Percentiles rank a stretch among this genome's conserved stretches.
Evolutionary conservation across 2,113 vertebrate species (phyloP).

Genomic region (Aramus guarauna): DNA sequence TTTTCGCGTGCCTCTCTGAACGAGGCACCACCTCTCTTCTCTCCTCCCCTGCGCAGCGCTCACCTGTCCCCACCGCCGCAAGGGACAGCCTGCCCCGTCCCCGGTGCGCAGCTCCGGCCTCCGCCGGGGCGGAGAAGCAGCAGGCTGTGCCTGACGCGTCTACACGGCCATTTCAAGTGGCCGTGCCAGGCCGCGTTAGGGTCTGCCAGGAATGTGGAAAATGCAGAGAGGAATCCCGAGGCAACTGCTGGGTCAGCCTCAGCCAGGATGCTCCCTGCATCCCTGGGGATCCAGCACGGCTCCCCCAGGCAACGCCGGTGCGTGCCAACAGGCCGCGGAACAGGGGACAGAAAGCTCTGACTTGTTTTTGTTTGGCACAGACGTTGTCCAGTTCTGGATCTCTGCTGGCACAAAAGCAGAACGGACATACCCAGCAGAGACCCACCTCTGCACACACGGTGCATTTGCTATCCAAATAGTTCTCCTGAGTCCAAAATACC

Average conservation of each 20-base stretch:
- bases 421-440: background rate
- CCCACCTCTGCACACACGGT: rapidly evolving
- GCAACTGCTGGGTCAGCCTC: background rate
- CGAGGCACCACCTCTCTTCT: background rate
- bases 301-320: background rate
- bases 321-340: rapidly evolving
- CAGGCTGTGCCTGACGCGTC: background rate
- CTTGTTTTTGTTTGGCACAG: rapidly evolving
- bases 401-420: background rate
- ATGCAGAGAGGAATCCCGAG: background rate
- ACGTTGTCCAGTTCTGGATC: background rate
- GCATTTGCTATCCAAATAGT: background rate
- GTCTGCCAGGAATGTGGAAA: background rate
- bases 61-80: background rate
- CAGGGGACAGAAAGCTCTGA: background rate
- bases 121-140: background rate
- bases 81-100: background rate
- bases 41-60: rapidly evolving
- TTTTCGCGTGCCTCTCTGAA: background rate
- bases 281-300: background rate
- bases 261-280: background rate
- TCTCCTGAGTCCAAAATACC: background rate
- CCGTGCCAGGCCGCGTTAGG: background rate
- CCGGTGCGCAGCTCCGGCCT: background rate
- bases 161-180: rapidly evolving